Evolutionary conservation across 53 echinoderm and acorn worm genomes (phyloP).

Genomic region (Holothuria scabra): DNA sequence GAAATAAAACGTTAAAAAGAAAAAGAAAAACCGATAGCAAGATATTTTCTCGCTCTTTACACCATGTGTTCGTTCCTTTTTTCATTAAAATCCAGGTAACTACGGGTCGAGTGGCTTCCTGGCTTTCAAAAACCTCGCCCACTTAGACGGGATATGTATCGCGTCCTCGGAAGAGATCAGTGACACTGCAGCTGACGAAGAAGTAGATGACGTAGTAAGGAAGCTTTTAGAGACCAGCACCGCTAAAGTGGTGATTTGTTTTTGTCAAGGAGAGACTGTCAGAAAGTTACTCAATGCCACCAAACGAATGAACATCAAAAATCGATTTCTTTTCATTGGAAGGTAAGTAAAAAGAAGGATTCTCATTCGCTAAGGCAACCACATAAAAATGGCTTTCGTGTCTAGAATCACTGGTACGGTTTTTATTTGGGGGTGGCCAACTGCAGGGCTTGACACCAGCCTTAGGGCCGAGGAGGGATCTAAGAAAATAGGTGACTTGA

Average conservation of each 20-base stretch:
- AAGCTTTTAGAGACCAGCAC: slow-evolving; percentile 68
- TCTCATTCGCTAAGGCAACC: no score
- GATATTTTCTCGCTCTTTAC: background rate
- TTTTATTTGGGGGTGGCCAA: no score
- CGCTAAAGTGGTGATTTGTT: slow-evolving; percentile 88
- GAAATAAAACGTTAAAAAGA: no score
- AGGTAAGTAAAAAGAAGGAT: slow-evolving; percentile 51
- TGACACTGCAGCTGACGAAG: slow-evolving; percentile 50
- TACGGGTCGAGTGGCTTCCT: slow-evolving; percentile 94
- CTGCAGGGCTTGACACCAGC: no score
- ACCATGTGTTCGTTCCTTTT: background rate
- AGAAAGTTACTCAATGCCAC: slow-evolving; percentile 77
- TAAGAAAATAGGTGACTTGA: no score
- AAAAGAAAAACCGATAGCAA: background rate
- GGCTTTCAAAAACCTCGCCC: slow-evolving; percentile 79
- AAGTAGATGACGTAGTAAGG: slow-evolving; percentile 75
- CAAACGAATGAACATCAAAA: slow-evolving; percentile 51
- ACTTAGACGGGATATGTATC: slow-evolving; percentile 79
- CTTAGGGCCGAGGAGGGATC: no score
- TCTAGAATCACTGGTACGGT: no score
- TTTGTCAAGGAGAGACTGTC: slow-evolving; percentile 86
- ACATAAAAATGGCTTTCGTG: no score
- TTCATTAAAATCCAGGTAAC: slow-evolving; percentile 64
- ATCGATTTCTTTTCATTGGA: slow-evolving; percentile 81
- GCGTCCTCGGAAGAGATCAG: slow-evolving; percentile 70